These are phyloP conservation scores for Lophochroa leadbeateri DNA, from an alignment of 2,113 vertebrate genomes.

Conservation along the genomic window DNA sequence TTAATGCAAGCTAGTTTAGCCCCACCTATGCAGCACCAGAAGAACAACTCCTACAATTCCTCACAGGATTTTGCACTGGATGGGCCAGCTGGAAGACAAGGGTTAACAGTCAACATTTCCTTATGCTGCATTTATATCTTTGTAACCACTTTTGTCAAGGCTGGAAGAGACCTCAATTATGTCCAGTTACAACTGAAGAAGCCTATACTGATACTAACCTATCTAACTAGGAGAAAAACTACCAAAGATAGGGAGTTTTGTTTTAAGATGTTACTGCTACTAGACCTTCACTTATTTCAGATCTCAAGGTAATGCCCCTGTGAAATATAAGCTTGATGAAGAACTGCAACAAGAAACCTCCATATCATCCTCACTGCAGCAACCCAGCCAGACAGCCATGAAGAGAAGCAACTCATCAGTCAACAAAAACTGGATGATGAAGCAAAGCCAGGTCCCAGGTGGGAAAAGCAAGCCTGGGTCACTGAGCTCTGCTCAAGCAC, in stretches of 20 bases:
- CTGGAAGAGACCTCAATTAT: not conserved
- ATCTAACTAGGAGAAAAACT: not conserved
- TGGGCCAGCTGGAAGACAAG: not conserved
- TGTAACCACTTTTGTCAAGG: not conserved
- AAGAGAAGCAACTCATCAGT: not conserved
- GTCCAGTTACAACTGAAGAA: not conserved
- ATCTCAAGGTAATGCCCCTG: not conserved
- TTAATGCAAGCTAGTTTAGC: not conserved
- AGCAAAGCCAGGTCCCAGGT: not conserved
- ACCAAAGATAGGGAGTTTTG: not conserved
- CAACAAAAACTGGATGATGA: not conserved
- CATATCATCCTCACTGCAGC: accelerated
- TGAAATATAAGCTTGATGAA: not conserved
- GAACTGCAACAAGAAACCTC: not conserved
- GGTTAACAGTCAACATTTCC: not conserved
- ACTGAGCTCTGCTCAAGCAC: not conserved
- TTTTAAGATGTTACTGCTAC: not conserved
- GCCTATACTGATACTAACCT: not conserved
- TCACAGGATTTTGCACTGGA: not conserved
- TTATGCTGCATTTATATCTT: not conserved
- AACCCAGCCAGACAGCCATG: not conserved
- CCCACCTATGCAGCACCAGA: not conserved
- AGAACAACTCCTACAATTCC: not conserved
- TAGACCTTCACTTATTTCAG: not conserved
- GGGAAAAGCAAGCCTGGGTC: not conserved